A percentile compares a stretch with the other conserved stretches of the same genome.
Evolutionary conservation across 2,797 vertebrate species (phyloP).

Genomic region (Cyclopterus lumpus): DNA sequence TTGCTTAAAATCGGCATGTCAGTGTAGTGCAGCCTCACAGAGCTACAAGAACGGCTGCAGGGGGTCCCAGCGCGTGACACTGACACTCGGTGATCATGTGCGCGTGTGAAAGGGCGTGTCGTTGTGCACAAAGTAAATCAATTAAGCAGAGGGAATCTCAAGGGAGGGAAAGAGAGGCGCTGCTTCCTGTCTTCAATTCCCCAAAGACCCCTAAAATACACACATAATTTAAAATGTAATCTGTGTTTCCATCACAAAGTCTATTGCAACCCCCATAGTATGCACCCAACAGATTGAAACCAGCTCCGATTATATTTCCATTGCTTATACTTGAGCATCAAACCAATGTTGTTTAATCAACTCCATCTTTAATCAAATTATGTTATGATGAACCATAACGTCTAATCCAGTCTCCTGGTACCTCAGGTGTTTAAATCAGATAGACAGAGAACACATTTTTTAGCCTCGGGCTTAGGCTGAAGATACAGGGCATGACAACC

Average conservation of each 20-base stretch:
- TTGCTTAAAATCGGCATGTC: neutral
- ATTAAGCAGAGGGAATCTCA: slow-evolving; percentile 72
- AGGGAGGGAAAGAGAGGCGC: slow-evolving; percentile 53
- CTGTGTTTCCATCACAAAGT: slow-evolving; percentile 57
- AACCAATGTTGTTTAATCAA: slow-evolving; percentile 56
- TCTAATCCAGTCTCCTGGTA: slow-evolving; percentile 70
- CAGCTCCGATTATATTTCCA: slow-evolving; percentile 17
- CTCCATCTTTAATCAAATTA: slow-evolving; percentile 74
- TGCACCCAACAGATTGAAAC: slow-evolving; percentile 20
- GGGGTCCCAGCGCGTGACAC: slow-evolving; percentile 36
- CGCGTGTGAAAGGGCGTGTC: slow-evolving; percentile 68
- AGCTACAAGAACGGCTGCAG: neutral
- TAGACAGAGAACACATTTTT: slow-evolving; percentile 16
- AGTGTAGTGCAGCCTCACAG: neutral
- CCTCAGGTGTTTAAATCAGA: slow-evolving; percentile 53
- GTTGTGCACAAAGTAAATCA: slow-evolving; percentile 81
- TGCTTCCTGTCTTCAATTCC: slow-evolving; percentile 56
- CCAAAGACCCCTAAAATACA: slow-evolving; percentile 67
- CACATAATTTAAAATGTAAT: slow-evolving; percentile 71
- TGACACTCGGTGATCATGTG: slow-evolving; percentile 58
- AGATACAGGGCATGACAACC: slow-evolving; percentile 7
- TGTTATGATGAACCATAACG: slow-evolving; percentile 72
- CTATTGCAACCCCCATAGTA: neutral
- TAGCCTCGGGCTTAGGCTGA: slow-evolving; percentile 7
- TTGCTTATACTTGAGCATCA: slow-evolving; percentile 34